Percentiles rank a stretch among this genome's conserved stretches.
Evolutionary conservation across 2,797 vertebrate genomes (phyloP).

Genomic region (Pitangus sulphuratus): DNA sequence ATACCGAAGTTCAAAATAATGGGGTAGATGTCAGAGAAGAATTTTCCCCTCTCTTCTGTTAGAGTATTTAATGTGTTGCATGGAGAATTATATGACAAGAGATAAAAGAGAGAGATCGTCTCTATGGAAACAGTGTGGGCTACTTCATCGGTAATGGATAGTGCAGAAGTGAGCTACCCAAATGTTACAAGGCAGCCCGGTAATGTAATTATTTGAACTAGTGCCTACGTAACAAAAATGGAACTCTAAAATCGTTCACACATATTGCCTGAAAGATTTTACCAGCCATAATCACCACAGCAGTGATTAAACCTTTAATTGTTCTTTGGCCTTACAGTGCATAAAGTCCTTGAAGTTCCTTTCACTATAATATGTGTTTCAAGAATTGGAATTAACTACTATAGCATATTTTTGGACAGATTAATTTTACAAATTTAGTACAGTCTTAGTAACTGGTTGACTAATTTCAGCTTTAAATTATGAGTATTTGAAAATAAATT

Average conservation of each 20-base stretch:
- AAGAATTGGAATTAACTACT: not conserved
- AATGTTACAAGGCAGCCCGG: slow-evolving; percentile 34
- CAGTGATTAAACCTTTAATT: slow-evolving; percentile 8
- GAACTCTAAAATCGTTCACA: slow-evolving; percentile 9
- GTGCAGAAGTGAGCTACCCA: slow-evolving; percentile 17
- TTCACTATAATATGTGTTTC: not conserved
- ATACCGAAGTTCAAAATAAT: not conserved
- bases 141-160: slow-evolving; percentile 6
- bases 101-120: slow-evolving; percentile 41
- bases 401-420: not conserved
- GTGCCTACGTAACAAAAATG: slow-evolving; percentile 1
- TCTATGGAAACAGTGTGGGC: slow-evolving; percentile 62
- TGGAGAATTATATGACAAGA: slow-evolving; percentile 7
- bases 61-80: slow-evolving; percentile 11
- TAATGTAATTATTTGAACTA: slow-evolving; percentile 30
- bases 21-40: not conserved
- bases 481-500: not conserved
- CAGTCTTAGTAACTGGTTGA: not conserved
- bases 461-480: not conserved
- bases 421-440: not conserved
- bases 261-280: slow-evolving; percentile 7
- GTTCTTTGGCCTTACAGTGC: not conserved
- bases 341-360: not conserved
- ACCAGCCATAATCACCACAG: not conserved
- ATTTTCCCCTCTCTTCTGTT: not conserved